Evolutionary conservation across 2,888 invertebrate species (phyloP), one percentile per base, ranked within the genome.

Genomic region (Venusia cambrica): DNA sequence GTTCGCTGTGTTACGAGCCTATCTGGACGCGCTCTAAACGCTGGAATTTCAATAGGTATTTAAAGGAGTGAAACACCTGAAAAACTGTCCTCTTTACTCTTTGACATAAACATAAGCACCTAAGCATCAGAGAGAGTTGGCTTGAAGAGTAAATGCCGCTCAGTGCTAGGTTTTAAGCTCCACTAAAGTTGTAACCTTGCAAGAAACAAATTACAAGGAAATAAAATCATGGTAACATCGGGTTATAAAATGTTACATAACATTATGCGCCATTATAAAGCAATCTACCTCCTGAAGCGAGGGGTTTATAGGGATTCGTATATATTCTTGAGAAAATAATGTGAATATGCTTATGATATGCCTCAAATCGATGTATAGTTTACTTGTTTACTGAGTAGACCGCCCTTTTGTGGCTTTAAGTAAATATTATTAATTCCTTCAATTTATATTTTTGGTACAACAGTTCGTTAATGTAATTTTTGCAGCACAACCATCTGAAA

Each of bases 191-290:
- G 62, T 66, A 63, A 63, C 60, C 62, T 56, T 53, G 69, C 68
- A 73, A 75, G 70, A 72, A 67, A 78, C 70, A 80, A 79, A 81
- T 81, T 77, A 76, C 62, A 51, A 61, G 70, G 69, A 77, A 78
- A 75, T 71, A 59, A 70, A 74, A 75, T 72, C 62, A 70, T 60
- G 54, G 17, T 29, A 38, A 25, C 33, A 27, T 25, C 5, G 24
- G 22, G 13, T 25, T 37, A 27, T 14, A 32, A 13, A 31, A 28
- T 16, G 19, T 38, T 41, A 35, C 30, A 32, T 42, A 36, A 25
- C 37, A 48, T 43, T 45, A 54, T 41, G 40, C 44, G 44, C 41
- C 42, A 48, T 56, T 54, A 54, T 50, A 49, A 50, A 46, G 45
- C 53, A 52, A 48, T 52, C 51, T 45, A 43, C 47, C 29, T 43